Conservation (phyloP, 2,797 vertebrate species). For the Microcaecilia unicolor region DNA sequence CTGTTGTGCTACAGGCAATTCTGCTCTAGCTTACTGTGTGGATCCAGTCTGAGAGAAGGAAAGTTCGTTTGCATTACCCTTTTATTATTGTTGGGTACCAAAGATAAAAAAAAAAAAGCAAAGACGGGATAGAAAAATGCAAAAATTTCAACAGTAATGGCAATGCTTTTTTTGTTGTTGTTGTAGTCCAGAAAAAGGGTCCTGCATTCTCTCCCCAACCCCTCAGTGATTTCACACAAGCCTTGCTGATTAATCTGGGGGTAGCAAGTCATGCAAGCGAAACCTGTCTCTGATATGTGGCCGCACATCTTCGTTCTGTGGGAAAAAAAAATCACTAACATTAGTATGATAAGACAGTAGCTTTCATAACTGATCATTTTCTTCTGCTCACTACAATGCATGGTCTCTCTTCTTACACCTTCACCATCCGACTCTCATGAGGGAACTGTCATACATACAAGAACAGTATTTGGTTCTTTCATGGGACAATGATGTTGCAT, state of each 20-base stretch:
- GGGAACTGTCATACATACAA: no score
- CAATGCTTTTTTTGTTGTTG: conserved; percentile 69
- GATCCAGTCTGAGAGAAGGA: conserved; percentile 54
- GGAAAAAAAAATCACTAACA: not conserved
- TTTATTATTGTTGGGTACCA: conserved; percentile 60
- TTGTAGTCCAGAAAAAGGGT: conserved; percentile 76
- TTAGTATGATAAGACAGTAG: not conserved
- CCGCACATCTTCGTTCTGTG: conserved; percentile 92
- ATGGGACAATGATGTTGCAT: no score
- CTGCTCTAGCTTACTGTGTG: conserved; percentile 63
- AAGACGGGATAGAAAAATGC: conserved; percentile 68
- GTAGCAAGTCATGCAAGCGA: conserved; percentile 94
- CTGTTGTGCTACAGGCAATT: conserved; percentile 49
- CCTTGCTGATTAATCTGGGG: conserved; percentile 75
- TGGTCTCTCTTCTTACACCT: no score
- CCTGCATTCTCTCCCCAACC: conserved; percentile 60
- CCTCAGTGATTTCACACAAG: conserved; percentile 44
- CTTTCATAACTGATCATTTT: no score
- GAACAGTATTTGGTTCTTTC: no score
- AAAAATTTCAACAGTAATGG: conserved; percentile 82
- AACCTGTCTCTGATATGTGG: conserved; percentile 94
- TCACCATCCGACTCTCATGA: no score
- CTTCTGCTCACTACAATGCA: no score
- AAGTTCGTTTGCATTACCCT: conserved; percentile 73
- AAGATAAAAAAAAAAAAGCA: conserved; percentile 77